Conservation (phyloP, 2,888 invertebrate genomes). For the Bembecia ichneumoniformis region DNA sequence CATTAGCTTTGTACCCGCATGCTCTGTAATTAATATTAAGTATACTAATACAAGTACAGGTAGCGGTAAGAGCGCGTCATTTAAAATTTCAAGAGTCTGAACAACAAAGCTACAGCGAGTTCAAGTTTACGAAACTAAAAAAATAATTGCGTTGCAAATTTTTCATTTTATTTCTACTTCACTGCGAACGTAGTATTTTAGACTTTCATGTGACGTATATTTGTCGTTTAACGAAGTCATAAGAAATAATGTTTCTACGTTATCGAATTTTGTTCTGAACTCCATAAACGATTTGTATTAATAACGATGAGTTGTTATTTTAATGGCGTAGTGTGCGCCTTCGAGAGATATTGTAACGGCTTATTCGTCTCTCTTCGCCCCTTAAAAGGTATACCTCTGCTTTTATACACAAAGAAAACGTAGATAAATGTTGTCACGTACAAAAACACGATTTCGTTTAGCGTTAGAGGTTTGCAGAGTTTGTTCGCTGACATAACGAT, state of each 20-base stretch:
- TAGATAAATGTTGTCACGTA: neutral
- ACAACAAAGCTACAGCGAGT: too few species aligned
- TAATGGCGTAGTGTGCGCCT: constrained; percentile 8
- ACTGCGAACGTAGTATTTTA: neutral
- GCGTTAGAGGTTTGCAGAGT: neutral
- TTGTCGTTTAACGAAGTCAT: too few species aligned
- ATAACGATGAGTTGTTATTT: neutral
- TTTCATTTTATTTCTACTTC: too few species aligned
- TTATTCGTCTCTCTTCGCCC: constrained; percentile 16
- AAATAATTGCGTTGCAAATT: too few species aligned
- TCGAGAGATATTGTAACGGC: constrained; percentile 16
- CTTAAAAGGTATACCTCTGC: constrained; percentile 13
- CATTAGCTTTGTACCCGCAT: constrained; percentile 5
- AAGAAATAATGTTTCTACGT: too few species aligned
- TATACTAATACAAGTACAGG: neutral
- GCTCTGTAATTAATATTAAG: constrained; percentile 17
- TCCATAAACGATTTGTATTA: too few species aligned
- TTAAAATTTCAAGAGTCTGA: too few species aligned
- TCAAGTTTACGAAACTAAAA: too few species aligned
- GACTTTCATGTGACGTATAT: neutral
- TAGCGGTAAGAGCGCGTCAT: too few species aligned
- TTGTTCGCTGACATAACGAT: neutral
- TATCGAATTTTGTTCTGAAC: too few species aligned
- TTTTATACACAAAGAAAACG: constrained; percentile 14
- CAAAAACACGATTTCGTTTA: neutral